Evolutionary conservation across 2,113 vertebrate genomes (phyloP).

Genomic region (Setophaga petechia): DNA sequence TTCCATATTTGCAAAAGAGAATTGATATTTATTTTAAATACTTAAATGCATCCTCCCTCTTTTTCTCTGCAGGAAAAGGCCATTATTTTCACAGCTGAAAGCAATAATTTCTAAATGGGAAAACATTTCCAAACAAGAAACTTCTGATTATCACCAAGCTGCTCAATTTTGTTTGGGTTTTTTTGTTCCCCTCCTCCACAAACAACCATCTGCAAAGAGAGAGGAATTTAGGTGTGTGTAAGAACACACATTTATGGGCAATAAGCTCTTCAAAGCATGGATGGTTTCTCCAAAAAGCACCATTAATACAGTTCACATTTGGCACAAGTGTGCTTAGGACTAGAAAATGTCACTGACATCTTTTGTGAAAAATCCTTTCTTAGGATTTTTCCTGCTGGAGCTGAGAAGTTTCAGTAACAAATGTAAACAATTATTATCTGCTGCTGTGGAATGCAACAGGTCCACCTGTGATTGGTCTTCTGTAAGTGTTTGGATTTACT

Average conservation of each 20-base stretch:
- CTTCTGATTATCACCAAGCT: constrained; percentile 47
- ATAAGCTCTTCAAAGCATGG: not conserved
- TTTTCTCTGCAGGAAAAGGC: constrained; percentile 46
- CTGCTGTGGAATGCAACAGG: too few species aligned
- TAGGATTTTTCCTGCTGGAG: too few species aligned
- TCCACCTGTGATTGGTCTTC: too few species aligned
- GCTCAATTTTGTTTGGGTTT: constrained; percentile 13
- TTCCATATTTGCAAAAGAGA: constrained; percentile 24
- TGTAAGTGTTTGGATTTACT: too few species aligned
- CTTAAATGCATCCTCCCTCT: not conserved
- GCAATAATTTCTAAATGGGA: constrained; percentile 61
- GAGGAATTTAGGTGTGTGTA: not conserved
- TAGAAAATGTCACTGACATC: too few species aligned
- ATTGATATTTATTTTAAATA: constrained; percentile 66
- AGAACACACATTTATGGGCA: not conserved
- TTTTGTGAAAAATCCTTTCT: too few species aligned
- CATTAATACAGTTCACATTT: not conserved
- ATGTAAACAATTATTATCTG: too few species aligned
- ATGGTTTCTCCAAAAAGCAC: not conserved
- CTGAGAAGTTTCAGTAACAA: too few species aligned
- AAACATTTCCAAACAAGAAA: constrained; percentile 61
- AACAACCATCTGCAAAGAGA: not conserved
- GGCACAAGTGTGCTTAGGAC: not conserved
- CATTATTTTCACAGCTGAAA: constrained; percentile 74
- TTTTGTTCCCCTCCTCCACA: not conserved